These are phyloP conservation scores for Crepidodera aurea DNA, from an alignment of 2,888 invertebrate species.

Conservation along the genomic window DNA sequence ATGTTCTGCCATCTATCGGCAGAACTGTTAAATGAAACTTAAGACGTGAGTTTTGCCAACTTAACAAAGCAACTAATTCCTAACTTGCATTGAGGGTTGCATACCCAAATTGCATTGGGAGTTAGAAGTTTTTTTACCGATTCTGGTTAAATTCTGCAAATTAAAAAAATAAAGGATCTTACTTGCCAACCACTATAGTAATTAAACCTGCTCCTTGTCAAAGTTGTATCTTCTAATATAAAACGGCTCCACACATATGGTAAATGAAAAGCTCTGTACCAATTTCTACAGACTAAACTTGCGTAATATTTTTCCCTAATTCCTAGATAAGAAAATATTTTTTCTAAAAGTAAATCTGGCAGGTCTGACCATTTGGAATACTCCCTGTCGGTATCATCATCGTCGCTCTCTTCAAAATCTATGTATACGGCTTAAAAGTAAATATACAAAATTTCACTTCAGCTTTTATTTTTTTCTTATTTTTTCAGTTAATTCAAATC, in stretches of 20 bases:
- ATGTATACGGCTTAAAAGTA: conserved; percentile 53
- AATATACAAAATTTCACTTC: background rate
- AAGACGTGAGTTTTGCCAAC: too few relatives aligned
- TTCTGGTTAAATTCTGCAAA: too few relatives aligned
- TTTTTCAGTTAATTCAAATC: too few relatives aligned
- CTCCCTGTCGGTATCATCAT: conserved; percentile 57
- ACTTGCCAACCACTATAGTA: conserved; percentile 84
- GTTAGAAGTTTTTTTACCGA: too few relatives aligned
- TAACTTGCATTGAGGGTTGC: too few relatives aligned
- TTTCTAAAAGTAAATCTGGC: conserved; percentile 77
- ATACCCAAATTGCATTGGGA: too few relatives aligned
- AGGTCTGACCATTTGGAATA: conserved; percentile 72
- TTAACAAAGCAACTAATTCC: too few relatives aligned
- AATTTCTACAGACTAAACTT: conserved; percentile 72
- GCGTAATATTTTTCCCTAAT: conserved; percentile 77
- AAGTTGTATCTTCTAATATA: conserved; percentile 73
- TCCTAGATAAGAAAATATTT: conserved; percentile 73
- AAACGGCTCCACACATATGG: conserved; percentile 81
- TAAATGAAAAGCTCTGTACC: conserved; percentile 76
- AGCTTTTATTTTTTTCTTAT: too few relatives aligned
- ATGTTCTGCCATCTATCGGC: too few relatives aligned
- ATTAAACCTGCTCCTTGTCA: conserved; percentile 79
- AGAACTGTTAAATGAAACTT: too few relatives aligned
- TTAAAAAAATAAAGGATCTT: conserved; percentile 26
- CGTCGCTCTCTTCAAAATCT: conserved; percentile 56